phyloP scores from a whole-genome alignment of 2,888 invertebrate species.

The Cephus spinipes region DNA sequence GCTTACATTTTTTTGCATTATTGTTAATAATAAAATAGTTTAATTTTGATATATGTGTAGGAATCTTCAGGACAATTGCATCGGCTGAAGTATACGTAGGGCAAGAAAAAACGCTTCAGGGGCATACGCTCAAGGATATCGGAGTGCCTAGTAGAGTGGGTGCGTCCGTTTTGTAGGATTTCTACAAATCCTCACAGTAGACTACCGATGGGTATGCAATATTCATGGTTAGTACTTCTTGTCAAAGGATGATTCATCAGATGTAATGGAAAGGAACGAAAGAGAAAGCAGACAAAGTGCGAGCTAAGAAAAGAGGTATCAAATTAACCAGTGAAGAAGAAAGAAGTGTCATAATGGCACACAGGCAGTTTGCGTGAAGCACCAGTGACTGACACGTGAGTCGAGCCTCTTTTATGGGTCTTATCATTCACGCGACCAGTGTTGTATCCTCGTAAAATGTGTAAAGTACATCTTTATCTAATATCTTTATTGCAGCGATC shows the following conservation, averaged over 20 bases:
- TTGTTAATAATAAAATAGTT: no score
- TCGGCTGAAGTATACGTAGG: no score
- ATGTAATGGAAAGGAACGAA: no score
- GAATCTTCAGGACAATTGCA: no score
- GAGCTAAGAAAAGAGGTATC: no score
- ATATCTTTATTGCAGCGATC: not conserved
- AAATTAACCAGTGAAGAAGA: not conserved
- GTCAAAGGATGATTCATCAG: not conserved
- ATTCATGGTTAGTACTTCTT: not conserved
- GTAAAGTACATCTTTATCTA: not conserved
- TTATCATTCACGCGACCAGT: constrained; percentile 25
- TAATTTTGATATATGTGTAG: no score
- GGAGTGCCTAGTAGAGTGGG: not conserved
- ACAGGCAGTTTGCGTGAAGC: constrained; percentile 42
- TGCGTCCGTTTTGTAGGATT: no score
- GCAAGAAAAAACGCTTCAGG: no score
- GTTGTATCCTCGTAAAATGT: constrained; percentile 3
- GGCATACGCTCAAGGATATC: no score
- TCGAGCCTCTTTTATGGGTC: constrained; percentile 38
- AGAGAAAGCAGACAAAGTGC: no score
- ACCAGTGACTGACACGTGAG: constrained; percentile 50
- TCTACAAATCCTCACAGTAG: not conserved
- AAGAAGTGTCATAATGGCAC: not conserved
- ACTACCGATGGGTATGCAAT: not conserved
- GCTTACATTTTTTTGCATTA: no score